A percentile compares a stretch with the other conserved stretches of the same genome.
Evolutionary conservation across 2,888 invertebrate species (phyloP).

Genomic region (Antheraea yamamai): DNA sequence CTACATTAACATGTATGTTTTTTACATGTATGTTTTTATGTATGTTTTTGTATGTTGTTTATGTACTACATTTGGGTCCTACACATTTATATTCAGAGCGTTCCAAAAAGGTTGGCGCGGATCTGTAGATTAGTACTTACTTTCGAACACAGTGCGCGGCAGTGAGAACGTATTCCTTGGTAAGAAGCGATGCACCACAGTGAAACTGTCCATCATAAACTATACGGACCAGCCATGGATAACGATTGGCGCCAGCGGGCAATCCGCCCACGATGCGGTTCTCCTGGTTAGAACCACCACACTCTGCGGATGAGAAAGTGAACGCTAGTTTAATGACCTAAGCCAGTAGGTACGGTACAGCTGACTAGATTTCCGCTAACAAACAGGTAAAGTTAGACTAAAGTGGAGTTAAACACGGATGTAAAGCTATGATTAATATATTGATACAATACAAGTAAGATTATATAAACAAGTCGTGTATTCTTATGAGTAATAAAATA

Average conservation of each 20-base stretch:
- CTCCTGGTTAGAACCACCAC: constrained; percentile 92
- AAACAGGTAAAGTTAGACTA: constrained; percentile 24
- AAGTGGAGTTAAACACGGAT: constrained; percentile 11
- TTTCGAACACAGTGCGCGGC: constrained; percentile 93
- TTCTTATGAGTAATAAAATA: neutral
- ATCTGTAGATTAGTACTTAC: constrained; percentile 63
- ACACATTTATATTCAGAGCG: too few species aligned
- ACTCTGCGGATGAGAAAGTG: constrained; percentile 82
- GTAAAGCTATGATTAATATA: neutral
- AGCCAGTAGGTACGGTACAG: constrained; percentile 29
- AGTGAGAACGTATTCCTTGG: constrained; percentile 91
- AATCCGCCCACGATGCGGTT: constrained; percentile 93
- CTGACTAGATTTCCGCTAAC: constrained; percentile 37
- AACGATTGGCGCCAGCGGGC: constrained; percentile 90
- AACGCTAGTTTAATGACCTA: constrained; percentile 55
- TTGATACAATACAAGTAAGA: neutral
- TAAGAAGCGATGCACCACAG: constrained; percentile 92
- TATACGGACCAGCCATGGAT: constrained; percentile 93
- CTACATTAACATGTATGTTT: too few species aligned
- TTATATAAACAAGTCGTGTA: neutral
- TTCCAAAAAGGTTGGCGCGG: too few species aligned
- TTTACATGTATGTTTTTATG: too few species aligned
- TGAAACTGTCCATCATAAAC: constrained; percentile 95
- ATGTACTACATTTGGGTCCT: neutral
- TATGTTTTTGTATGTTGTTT: too few species aligned